Conservation (phyloP, 2,797 vertebrate genomes). For the Sebastes matsubarae region DNA sequence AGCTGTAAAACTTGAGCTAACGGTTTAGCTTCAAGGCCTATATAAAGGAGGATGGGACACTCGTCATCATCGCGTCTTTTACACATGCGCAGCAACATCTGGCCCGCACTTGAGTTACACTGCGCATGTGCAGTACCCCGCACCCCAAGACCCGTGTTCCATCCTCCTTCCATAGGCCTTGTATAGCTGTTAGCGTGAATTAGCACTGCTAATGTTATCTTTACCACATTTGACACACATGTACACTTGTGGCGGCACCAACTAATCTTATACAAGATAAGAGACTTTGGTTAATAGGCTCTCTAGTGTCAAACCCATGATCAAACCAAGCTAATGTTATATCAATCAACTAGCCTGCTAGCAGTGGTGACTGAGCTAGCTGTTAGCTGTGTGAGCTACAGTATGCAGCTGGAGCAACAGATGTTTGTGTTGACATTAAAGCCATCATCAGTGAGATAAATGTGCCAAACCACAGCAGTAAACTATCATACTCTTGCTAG, state of each 20-base stretch:
- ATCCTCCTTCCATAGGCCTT: too few relatives aligned
- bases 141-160: too few relatives aligned
- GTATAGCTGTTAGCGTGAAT: not conserved
- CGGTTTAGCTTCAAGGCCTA: too few relatives aligned
- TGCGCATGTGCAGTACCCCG: too few relatives aligned
- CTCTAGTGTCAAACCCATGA: not conserved
- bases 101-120: too few relatives aligned
- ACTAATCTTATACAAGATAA: not conserved
- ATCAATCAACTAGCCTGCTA: not conserved
- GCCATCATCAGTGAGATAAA: too few relatives aligned
- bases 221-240: not conserved
- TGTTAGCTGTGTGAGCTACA: slow-evolving; percentile 12
- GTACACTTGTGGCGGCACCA: not conserved
- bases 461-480: not conserved
- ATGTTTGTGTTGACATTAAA: not conserved
- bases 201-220: slow-evolving; percentile 1
- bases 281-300: not conserved
- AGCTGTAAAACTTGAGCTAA: not conserved
- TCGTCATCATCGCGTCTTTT: too few relatives aligned
- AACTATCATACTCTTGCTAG: not conserved
- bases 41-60: too few relatives aligned
- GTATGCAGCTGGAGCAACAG: slow-evolving; percentile 3
- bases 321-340: too few relatives aligned
- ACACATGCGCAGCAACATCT: too few relatives aligned
- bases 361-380: not conserved